These are phyloP conservation scores for Xiphophorus maculatus DNA, from an alignment of 2,113 vertebrate genomes.

Conservation along the genomic window DNA sequence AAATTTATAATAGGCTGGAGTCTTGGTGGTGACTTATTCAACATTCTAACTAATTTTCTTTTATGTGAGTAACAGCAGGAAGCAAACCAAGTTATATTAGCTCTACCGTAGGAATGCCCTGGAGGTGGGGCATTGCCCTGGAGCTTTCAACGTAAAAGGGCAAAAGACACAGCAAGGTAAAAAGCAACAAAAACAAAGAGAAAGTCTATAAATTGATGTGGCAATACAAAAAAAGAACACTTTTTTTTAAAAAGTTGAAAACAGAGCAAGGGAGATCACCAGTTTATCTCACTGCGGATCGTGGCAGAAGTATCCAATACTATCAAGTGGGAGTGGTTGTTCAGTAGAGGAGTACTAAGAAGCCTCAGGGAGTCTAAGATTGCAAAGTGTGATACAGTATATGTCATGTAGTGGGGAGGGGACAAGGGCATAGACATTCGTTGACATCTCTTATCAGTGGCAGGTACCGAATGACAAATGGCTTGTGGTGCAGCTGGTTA, in stretches of 20 bases:
- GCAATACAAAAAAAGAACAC: slow-evolving; percentile 15
- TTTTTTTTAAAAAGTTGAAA: slow-evolving; percentile 18
- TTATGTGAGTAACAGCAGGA: too few species aligned
- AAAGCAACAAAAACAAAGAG: not conserved
- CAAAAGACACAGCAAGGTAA: not conserved
- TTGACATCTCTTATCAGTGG: slow-evolving; percentile 67
- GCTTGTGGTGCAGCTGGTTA: slow-evolving; percentile 61
- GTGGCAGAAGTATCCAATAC: slow-evolving; percentile 48
- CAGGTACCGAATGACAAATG: slow-evolving; percentile 73
- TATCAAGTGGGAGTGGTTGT: slow-evolving; percentile 55
- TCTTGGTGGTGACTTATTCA: too few species aligned
- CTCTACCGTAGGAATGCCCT: too few species aligned
- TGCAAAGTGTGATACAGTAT: slow-evolving; percentile 58
- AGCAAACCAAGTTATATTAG: too few species aligned
- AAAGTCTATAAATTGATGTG: slow-evolving; percentile 28
- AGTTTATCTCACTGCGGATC: slow-evolving; percentile 63
- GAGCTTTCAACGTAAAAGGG: not conserved
- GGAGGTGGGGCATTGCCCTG: too few species aligned
- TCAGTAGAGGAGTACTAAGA: slow-evolving; percentile 47
- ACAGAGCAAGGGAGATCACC: slow-evolving; percentile 15
- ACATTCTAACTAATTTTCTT: too few species aligned
- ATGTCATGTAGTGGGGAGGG: slow-evolving; percentile 62
- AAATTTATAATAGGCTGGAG: too few species aligned
- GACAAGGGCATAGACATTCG: slow-evolving; percentile 68
- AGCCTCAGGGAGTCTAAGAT: slow-evolving; percentile 54